Evolutionary conservation across 2,888 invertebrate genomes (phyloP).

Genomic region (Ptychoptera albimana): DNA sequence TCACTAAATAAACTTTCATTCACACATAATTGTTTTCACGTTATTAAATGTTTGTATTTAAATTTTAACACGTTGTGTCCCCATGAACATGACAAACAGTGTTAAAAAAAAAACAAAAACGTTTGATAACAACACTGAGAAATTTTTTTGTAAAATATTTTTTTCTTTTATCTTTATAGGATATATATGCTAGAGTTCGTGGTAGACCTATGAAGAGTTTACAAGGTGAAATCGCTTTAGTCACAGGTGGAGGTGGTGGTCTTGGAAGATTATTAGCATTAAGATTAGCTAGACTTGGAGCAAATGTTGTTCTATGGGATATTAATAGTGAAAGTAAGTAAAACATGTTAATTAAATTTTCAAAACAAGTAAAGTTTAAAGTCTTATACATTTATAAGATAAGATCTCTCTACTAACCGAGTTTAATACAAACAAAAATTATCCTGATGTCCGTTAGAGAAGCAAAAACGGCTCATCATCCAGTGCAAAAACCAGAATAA

Average conservation of each 20-base stretch:
- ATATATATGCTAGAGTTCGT: slow-evolving; percentile 41
- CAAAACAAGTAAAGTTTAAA: too few species aligned
- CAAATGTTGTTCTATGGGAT: slow-evolving; percentile 78
- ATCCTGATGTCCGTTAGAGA: too few species aligned
- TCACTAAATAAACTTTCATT: too few species aligned
- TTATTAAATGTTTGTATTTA: too few species aligned
- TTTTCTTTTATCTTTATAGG: slow-evolving; percentile 25
- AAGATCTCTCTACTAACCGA: too few species aligned
- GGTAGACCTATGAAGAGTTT: slow-evolving; percentile 45
- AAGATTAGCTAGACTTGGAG: slow-evolving; percentile 58
- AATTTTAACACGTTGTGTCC: too few species aligned
- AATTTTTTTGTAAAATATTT: neutral
- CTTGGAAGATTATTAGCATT: slow-evolving; percentile 63
- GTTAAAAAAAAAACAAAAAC: too few species aligned
- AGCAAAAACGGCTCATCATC: neutral
- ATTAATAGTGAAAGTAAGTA: slow-evolving; percentile 58
- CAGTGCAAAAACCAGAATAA: neutral
- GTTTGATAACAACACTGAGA: neutral
- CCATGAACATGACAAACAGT: too few species aligned
- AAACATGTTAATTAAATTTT: too few species aligned
- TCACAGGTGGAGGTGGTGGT: slow-evolving; percentile 83
- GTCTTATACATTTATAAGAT: too few species aligned
- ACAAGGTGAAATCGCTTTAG: slow-evolving; percentile 59
- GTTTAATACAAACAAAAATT: too few species aligned
- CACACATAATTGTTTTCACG: too few species aligned